These are phyloP conservation scores for Brachypalpus laphriformis DNA, from an alignment of 2,888 invertebrate genomes.

Conservation along the genomic window DNA sequence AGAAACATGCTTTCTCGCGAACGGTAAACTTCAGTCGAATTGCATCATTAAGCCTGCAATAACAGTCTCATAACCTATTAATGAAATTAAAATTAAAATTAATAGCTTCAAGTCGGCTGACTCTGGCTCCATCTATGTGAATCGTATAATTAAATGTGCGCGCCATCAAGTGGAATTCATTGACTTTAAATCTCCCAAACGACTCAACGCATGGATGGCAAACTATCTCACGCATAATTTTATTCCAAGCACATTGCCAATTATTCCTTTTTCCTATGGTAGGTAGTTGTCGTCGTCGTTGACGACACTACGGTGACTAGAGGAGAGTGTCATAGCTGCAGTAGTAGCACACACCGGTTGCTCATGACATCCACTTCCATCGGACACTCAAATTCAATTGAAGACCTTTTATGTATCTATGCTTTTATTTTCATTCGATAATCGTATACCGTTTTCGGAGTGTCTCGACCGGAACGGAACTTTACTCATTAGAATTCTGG, in stretches of 20 bases:
- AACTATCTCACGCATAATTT: conserved; percentile 58
- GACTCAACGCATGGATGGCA: conserved; percentile 20
- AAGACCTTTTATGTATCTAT: background rate
- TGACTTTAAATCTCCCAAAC: conserved; percentile 32
- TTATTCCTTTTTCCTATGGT: conserved; percentile 4
- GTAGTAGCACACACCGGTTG: background rate
- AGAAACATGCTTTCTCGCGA: conserved; percentile 16
- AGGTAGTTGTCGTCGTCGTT: background rate
- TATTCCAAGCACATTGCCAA: conserved; percentile 55
- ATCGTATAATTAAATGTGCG: conserved; percentile 8
- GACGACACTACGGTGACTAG: background rate
- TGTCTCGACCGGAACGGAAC: conserved; percentile 28
- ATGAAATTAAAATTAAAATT: conserved; percentile 50
- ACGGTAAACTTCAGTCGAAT: conserved; percentile 40
- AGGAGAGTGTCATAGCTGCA: background rate
- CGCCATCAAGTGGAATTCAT: conserved; percentile 23
- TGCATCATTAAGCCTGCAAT: conserved; percentile 50
- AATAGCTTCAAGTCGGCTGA: conserved; percentile 16
- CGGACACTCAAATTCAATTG: background rate
- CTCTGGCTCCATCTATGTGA: background rate
- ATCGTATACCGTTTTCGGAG: conserved; percentile 17
- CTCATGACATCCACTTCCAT: background rate
- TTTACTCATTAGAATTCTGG: conserved; percentile 42
- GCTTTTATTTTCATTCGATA: conserved; percentile 54
- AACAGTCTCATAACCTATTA: conserved; percentile 50